Evolutionary conservation across 2,797 vertebrate genomes (phyloP).

Genomic region (Sitta carolinensis): DNA sequence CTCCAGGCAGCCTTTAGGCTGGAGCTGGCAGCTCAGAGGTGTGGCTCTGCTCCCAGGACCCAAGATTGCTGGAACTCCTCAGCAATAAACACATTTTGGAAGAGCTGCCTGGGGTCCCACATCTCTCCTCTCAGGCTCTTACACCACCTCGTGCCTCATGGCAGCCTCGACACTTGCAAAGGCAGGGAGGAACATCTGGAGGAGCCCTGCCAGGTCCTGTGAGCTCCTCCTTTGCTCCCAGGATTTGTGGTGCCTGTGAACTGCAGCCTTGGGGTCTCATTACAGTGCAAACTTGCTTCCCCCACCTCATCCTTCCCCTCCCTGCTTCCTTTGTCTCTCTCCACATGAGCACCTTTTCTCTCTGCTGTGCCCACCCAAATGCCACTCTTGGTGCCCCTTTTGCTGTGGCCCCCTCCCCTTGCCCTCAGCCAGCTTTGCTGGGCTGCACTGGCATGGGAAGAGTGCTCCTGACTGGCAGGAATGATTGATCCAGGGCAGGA

Average conservation of each 20-base stretch:
- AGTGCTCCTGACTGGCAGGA: background rate
- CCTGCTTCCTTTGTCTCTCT: background rate
- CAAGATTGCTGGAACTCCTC: no score
- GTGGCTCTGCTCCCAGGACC: no score
- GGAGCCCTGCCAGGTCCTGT: accelerated
- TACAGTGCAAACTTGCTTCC: background rate
- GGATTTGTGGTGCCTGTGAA: background rate
- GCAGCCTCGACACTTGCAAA: no score
- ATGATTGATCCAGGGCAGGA: background rate
- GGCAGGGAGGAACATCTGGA: accelerated
- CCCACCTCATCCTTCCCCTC: background rate
- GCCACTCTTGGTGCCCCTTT: accelerated
- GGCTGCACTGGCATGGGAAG: background rate
- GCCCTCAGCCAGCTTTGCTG: accelerated
- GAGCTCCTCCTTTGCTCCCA: background rate
- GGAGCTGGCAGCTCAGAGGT: no score
- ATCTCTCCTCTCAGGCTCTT: no score
- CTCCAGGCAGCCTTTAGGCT: no score
- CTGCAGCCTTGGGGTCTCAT: background rate
- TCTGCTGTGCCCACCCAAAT: background rate
- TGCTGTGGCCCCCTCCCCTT: background rate
- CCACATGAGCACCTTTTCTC: accelerated
- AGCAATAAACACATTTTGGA: no score
- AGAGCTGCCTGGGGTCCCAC: no score
- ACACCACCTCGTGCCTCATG: no score